Conservation (phyloP, 2,797 vertebrate genomes). For the Etheostoma nigrum region DNA sequence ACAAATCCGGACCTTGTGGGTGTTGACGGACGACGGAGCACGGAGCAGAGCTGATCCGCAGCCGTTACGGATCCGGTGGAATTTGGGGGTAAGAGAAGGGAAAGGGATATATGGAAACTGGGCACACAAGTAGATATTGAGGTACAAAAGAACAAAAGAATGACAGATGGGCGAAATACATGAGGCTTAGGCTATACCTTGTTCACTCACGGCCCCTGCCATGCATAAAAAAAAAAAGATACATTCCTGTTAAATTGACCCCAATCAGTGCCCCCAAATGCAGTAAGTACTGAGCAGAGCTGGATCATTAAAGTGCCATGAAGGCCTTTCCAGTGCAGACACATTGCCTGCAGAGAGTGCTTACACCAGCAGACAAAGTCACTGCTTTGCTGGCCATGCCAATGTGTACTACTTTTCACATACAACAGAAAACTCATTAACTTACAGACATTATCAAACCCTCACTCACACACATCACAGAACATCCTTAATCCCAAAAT, state of each 20-base stretch:
- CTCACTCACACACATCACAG: conserved; percentile 37
- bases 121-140: background rate
- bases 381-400: conserved; percentile 36
- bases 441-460: conserved; percentile 44
- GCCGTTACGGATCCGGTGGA: too few species aligned
- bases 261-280: background rate
- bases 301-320: conserved; percentile 43
- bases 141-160: conserved; percentile 4
- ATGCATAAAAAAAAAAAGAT: conserved; percentile 10
- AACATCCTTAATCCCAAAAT: conserved; percentile 56
- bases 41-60: too few species aligned
- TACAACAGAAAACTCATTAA: conserved; percentile 50
- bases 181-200: background rate
- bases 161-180: background rate
- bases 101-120: background rate
- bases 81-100: background rate
- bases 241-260: conserved; percentile 31
- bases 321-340: conserved; percentile 16
- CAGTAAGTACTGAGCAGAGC: conserved; percentile 7
- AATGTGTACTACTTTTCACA: conserved; percentile 30
- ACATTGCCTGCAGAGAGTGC: conserved; percentile 21
- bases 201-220: conserved; percentile 8
- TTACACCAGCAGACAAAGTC: conserved; percentile 39
- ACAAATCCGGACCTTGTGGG: too few species aligned
- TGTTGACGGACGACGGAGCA: too few species aligned